A percentile compares a stretch with the other conserved stretches of the same genome.
Evolutionary conservation across 2,888 invertebrate genomes (phyloP).

Genomic region (Drosophila tripunctata): DNA sequence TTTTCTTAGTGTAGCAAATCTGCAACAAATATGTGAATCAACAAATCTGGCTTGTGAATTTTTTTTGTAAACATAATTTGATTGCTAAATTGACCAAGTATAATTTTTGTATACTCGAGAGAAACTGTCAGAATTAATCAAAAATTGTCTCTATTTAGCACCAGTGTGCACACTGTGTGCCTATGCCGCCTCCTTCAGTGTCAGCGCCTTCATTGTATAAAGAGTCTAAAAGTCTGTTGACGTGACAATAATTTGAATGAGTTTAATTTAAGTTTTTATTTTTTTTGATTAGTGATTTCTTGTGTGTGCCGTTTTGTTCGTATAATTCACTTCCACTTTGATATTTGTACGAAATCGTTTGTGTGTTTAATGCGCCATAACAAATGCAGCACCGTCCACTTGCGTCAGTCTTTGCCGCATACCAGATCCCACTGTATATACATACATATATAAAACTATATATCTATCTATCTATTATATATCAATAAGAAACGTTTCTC

Average conservation of each 20-base stretch:
- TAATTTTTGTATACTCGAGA: not conserved
- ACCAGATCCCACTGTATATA: conserved; percentile 14
- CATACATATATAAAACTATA: conserved; percentile 1
- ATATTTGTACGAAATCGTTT: conserved; percentile 56
- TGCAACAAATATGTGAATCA: no score
- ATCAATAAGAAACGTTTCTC: conserved; percentile 19
- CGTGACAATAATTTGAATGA: conserved; percentile 74
- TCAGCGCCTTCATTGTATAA: conserved; percentile 39
- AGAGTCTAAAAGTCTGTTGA: conserved; percentile 15
- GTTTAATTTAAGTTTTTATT: conserved; percentile 44
- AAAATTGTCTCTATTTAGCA: conserved; percentile 19
- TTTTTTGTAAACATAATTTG: not conserved
- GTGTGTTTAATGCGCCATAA: conserved; percentile 73
- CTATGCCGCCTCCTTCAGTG: conserved; percentile 40
- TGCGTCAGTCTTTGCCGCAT: conserved; percentile 61
- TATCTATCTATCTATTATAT: conserved; percentile 1
- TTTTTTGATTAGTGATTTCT: conserved; percentile 46
- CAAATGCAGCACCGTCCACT: conserved; percentile 59
- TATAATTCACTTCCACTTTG: conserved; percentile 51
- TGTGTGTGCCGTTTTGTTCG: conserved; percentile 37
- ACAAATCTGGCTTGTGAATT: not conserved
- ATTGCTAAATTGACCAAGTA: not conserved
- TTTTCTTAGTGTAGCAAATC: not conserved
- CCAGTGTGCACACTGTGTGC: conserved; percentile 36
- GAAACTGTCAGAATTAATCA: conserved; percentile 8